A percentile compares a stretch with the other conserved stretches of the same genome.
These are phyloP conservation scores for Sepiola atlantica DNA, from an alignment of 2,888 invertebrate species.

Conservation along the genomic window DNA sequence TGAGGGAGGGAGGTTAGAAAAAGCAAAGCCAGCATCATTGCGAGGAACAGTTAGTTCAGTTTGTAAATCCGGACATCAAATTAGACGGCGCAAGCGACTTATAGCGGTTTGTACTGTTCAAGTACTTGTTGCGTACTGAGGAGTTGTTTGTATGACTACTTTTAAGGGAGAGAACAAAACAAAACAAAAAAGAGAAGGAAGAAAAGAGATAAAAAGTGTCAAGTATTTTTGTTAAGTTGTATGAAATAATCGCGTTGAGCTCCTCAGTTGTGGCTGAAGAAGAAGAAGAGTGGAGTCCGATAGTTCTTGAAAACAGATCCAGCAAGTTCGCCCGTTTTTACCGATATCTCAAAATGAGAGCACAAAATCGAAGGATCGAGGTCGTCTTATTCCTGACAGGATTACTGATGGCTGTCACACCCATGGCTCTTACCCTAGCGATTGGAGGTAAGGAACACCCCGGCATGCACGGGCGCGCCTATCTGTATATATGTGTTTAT, in stretches of 20 bases:
- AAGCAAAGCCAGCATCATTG: not conserved
- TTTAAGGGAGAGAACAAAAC: not conserved
- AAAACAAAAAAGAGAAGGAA: too few species aligned
- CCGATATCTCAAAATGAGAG: not conserved
- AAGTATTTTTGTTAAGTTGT: not conserved
- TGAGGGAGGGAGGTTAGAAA: not conserved
- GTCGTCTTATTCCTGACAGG: not conserved
- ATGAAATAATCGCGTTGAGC: not conserved
- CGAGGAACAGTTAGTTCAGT: not conserved
- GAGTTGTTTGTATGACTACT: not conserved
- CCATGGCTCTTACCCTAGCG: not conserved
- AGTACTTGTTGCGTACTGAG: slow-evolving; percentile 2
- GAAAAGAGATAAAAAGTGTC: not conserved
- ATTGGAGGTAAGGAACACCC: not conserved
- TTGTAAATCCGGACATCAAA: not conserved
- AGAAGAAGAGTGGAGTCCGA: too few species aligned
- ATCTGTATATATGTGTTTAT: too few species aligned
- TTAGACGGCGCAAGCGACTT: not conserved
- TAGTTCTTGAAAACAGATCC: not conserved
- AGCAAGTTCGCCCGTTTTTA: not conserved
- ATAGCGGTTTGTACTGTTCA: not conserved
- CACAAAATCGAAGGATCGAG: not conserved
- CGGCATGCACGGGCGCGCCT: too few species aligned
- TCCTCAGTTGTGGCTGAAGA: not conserved
- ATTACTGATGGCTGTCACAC: not conserved